A percentile compares a stretch with the other conserved stretches of the same genome.
phyloP scores from a whole-genome alignment of 2,888 invertebrate genomes.

The Tetropium fuscum region DNA sequence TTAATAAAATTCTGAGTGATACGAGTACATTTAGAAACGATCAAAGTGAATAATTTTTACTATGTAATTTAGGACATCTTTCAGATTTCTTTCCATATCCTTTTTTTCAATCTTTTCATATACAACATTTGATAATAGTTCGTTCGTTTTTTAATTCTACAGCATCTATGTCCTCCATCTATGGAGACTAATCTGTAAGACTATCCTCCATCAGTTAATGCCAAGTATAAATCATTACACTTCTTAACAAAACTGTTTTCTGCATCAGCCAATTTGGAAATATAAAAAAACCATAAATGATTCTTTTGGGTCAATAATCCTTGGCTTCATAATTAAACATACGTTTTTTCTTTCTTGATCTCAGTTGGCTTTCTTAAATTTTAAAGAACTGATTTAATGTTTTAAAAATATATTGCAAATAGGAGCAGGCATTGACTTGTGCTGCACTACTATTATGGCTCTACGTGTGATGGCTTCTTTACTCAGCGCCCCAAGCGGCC shows the following conservation, averaged over 20 bases:
- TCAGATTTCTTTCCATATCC: not conserved
- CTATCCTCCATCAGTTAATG: not conserved
- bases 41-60: not conserved
- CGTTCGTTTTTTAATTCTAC: not conserved
- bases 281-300: too few species aligned
- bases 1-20: not conserved
- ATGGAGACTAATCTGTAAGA: too few species aligned
- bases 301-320: too few species aligned
- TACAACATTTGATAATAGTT: not conserved
- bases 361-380: too few species aligned
- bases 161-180: conserved; percentile 1
- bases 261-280: too few species aligned
- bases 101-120: not conserved
- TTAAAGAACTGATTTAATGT: not conserved
- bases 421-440: conserved; percentile 1
- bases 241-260: too few species aligned
- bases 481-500: conserved; percentile 1
- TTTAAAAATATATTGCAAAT: conserved; percentile 1
- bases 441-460: conserved; percentile 2
- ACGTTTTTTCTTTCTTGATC: too few species aligned
- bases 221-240: too few species aligned
- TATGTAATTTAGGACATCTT: not conserved
- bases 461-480: not conserved
- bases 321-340: too few species aligned
- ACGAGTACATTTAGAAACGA: not conserved